Conservation (phyloP, 2,888 invertebrate genomes). For the Pseudolycoriella hygida region DNA sequence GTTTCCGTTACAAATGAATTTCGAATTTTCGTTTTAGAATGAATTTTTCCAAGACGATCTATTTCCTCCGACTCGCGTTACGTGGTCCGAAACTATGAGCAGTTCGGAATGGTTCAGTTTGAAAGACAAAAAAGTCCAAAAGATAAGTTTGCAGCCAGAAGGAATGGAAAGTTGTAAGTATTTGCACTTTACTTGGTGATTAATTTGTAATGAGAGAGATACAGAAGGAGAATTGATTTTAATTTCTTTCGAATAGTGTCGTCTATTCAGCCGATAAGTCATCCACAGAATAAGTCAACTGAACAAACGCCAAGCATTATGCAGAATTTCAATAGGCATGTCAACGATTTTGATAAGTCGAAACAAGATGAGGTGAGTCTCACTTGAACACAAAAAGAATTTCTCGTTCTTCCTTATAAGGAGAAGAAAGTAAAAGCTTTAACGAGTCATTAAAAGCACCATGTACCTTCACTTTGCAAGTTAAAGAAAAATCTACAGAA, state of each 20-base stretch:
- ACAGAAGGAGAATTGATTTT: neutral
- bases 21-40: conserved; percentile 35
- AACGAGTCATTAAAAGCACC: too few relatives aligned
- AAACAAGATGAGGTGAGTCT: conserved; percentile 35
- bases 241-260: neutral
- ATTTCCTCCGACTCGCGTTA: conserved; percentile 79
- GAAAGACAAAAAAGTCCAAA: conserved; percentile 37
- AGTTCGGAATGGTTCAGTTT: conserved; percentile 66
- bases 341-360: conserved; percentile 26
- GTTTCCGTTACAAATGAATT: conserved; percentile 2
- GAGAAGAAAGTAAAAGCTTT: too few relatives aligned
- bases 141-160: conserved; percentile 62
- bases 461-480: too few relatives aligned
- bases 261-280: neutral
- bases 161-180: conserved; percentile 71
- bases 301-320: conserved; percentile 5
- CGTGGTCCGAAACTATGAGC: conserved; percentile 62
- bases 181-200: conserved; percentile 9
- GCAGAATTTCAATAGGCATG: conserved; percentile 4
- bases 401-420: too few relatives aligned
- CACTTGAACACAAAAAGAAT: neutral
- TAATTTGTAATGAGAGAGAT: conserved; percentile 13
- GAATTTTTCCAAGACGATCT: conserved; percentile 96
- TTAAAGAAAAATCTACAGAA: too few relatives aligned
- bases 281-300: conserved; percentile 6